Evolutionary conservation across 2,888 invertebrate genomes (phyloP), one percentile per base, ranked within the genome.

Genomic region (Campaea margaritaria): DNA sequence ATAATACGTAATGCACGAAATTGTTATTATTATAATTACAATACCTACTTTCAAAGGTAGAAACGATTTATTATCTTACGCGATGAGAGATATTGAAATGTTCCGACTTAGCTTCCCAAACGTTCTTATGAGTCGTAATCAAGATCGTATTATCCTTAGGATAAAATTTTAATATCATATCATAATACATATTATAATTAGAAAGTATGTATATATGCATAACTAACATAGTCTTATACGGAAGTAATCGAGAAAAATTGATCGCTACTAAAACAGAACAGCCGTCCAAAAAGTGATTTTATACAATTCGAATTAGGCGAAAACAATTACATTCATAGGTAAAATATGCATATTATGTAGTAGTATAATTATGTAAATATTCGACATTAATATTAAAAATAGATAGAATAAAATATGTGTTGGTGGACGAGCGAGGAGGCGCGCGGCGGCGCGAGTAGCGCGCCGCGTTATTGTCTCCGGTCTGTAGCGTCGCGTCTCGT

Each of bases 381-480:
- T 89, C 91, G 91, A 91, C 90, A 89, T 91, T 91, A 90, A 88
- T 91, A 91, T 91, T 92, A 90, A 91, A 91, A 91, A 91, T 91
- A 87, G 88, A 89, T 87, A 89, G 91, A 92, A 89, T 91, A 89
- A 91, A 91, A 90, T 89, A 91, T 91, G 89, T 90, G 88, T 85
- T 81, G 84, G 89, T 89, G 87, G 88, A 87, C 87, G 89, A 87
- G 90, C 88, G 89, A 84, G 83, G 83, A 82, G 85, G 86, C 83
- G 86, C 83, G 82, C 80, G 77, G 81, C 76, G 78, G 74, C 51
- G 45, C 58, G 41, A 44, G 45, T 31, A 31, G 36, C 31, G 12
- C 53, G 82, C 87, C 85, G 85, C 82, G 82, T 81, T 59, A 59
- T 59, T 59, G 59, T 59, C 59, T 55, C 50, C 51, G 45, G 46